Evolutionary conservation across 2,113 vertebrate genomes (phyloP).

Genomic region (Dicrurus megarhynchus): DNA sequence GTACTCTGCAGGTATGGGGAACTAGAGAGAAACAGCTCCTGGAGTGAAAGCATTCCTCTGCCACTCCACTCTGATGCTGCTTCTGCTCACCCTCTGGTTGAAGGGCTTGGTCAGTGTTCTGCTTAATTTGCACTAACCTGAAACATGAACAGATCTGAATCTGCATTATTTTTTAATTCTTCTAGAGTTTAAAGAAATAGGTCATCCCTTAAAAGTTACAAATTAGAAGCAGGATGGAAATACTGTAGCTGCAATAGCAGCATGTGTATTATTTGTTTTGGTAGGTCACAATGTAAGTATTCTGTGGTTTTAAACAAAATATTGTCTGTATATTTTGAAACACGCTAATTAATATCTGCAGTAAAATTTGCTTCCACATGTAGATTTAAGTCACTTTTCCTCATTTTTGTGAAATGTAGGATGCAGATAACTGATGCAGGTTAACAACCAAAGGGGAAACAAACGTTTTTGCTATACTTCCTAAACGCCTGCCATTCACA

Average conservation of each 20-base stretch:
- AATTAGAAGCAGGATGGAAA: neutral
- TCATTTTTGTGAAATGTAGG: neutral
- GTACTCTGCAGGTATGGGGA: constrained; percentile 87
- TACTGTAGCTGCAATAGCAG: neutral
- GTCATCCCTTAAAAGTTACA: neutral
- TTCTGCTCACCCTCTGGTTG: neutral
- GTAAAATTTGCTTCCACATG: neutral
- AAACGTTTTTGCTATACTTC: neutral
- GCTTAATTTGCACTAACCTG: neutral
- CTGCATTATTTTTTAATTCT: neutral
- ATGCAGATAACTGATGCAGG: neutral
- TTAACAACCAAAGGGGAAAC: neutral
- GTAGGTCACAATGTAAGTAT: neutral
- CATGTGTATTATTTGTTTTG: neutral
- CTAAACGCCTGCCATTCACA: neutral
- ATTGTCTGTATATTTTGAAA: neutral
- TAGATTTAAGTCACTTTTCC: neutral
- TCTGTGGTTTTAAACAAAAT: neutral
- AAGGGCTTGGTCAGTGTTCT: neutral
- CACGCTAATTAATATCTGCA: neutral
- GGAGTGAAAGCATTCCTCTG: neutral
- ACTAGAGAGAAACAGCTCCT: neutral
- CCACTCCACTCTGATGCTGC: neutral
- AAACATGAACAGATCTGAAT: neutral
- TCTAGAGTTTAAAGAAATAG: neutral